These are phyloP conservation scores for Alcedo atthis DNA, from an alignment of 2,797 vertebrate genomes.

Conservation along the genomic window DNA sequence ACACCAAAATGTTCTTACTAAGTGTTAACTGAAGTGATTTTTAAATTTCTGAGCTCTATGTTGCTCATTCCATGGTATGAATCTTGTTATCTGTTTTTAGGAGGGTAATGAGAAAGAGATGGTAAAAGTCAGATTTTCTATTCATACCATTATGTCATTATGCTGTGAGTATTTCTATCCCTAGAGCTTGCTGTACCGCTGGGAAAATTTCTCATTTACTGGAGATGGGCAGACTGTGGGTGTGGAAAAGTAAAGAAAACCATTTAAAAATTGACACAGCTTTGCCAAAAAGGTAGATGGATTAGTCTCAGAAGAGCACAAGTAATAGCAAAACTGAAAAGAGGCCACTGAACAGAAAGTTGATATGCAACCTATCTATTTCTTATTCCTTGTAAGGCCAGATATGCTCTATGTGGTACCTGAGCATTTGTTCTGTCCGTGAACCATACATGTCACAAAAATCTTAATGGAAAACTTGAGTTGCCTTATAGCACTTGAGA, in stretches of 20 bases:
- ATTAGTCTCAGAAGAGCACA: constrained; percentile 1
- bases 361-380: background rate
- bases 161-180: background rate
- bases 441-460: background rate
- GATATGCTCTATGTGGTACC: background rate
- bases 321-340: background rate
- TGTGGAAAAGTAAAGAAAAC: constrained; percentile 8
- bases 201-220: background rate
- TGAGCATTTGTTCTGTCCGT: background rate
- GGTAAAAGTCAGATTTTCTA: background rate
- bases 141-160: background rate
- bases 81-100: background rate
- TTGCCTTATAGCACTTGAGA: background rate
- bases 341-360: background rate
- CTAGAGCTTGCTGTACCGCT: background rate
- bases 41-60: background rate
- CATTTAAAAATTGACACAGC: constrained; percentile 1
- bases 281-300: background rate
- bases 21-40: constrained; percentile 18
- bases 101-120: background rate
- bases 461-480: background rate
- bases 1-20: background rate
- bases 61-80: background rate
- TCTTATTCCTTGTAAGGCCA: background rate
- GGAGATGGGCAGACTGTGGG: background rate